Base-by-base conservation (phyloP, 2,113 vertebrate species). In the Motacilla alba region DNA sequence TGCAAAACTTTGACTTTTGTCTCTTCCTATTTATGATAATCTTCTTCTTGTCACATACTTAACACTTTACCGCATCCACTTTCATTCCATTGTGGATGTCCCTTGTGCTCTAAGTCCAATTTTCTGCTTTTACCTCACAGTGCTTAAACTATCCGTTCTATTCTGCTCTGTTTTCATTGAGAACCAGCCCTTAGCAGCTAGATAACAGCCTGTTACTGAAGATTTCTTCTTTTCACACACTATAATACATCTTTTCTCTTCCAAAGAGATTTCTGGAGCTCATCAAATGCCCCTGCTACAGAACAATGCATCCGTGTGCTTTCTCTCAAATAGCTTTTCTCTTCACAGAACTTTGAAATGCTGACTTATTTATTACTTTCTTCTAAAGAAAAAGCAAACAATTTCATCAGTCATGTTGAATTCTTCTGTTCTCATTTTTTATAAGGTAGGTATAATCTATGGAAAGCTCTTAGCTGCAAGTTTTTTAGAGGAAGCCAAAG, bases 221-320 rank as follows among this genome's bases (percentile, higher is more conserved):
- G 67, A 96, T 93, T 96, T 67, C 73, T 94, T 92, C 79, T 94
- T 95, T 96, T 93, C 90, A 90, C 73, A 89, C 49, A 68, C 56
- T 88, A 81, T 88, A 97, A 96, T 95, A 46, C 85, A 90, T 81
- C 76, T 90, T 96, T 96, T 93, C 84, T 94, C 59, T 95, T 95
- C 88, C 79, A 88, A 89, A 93, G 85, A 83, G 68, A 92, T 93
- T 96, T 94, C 79, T 90, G 79, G 68, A 96, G 68, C 80, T 95
- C 95, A 89, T 95, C 91, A 95, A 88, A 89, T 81, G 55, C 52
- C 41, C 4, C 2, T 83, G 80, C 83, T 79, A 46, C 88, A 87
- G 94, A 92, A 96, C 92, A 97, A 97, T 94, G 66, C 64, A 67
- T 81, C 73, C 2, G 0, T 78, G 73, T 87, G 68, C 88, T 89